A percentile compares a stretch with the other conserved stretches of the same genome.
Evolutionary conservation across 2,888 invertebrate species (phyloP).

Genomic region (Tenodera sinensis): DNA sequence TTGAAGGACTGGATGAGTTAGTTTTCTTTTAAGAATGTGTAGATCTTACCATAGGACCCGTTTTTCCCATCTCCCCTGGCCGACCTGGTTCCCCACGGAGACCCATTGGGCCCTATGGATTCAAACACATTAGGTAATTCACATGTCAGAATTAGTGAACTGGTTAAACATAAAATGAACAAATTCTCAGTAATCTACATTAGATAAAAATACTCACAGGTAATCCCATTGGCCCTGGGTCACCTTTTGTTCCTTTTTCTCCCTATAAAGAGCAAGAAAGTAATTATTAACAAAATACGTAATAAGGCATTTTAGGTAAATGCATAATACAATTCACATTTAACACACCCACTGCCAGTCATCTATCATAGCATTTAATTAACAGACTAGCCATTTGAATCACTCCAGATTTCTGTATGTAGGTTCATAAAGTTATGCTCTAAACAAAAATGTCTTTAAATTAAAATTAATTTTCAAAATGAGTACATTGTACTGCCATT

Average conservation of each 20-base stretch:
- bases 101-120: constrained; percentile 72
- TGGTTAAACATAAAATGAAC: background rate
- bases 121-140: background rate
- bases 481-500: no score
- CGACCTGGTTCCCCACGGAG: constrained; percentile 71
- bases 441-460: no score
- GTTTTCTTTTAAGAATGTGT: constrained; percentile 29
- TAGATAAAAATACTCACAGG: constrained; percentile 66
- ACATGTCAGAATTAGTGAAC: background rate
- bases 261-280: constrained; percentile 56
- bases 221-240: constrained; percentile 91
- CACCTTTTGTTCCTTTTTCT: constrained; percentile 75
- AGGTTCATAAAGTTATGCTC: no score
- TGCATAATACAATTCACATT: no score
- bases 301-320: background rate
- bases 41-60: constrained; percentile 72
- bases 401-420: no score
- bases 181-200: background rate
- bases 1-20: constrained; percentile 2
- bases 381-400: no score
- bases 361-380: no score
- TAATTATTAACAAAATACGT: background rate
- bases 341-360: no score
- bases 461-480: no score
- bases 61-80: constrained; percentile 68